These are phyloP conservation scores for Rhabdophis nuchalis DNA, from an alignment of 2,797 vertebrate genomes.

Conservation along the genomic window DNA sequence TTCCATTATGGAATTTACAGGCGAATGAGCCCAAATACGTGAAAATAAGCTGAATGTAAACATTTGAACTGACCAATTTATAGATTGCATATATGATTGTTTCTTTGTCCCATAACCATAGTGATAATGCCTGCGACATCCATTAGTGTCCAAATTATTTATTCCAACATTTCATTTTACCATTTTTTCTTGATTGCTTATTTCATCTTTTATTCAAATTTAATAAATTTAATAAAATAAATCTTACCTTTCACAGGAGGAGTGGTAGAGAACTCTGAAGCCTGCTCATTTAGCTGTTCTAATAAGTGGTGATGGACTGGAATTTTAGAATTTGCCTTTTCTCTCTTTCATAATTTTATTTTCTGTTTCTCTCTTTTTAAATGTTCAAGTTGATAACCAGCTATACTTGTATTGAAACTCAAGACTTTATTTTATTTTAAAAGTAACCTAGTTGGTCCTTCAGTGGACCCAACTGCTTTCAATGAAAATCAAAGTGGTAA, in stretches of 20 bases:
- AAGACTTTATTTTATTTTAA: background rate
- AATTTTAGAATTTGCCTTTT: background rate
- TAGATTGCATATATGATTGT: background rate
- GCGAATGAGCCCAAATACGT: slow-evolving; percentile 65
- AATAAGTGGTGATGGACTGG: background rate
- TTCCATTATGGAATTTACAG: slow-evolving; percentile 56
- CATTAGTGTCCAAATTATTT: background rate
- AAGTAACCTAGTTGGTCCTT: background rate
- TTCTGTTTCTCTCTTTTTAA: background rate
- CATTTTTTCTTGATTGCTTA: background rate
- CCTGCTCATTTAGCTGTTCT: background rate
- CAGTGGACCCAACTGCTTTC: background rate
- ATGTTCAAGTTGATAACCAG: background rate
- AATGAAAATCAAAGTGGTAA: background rate
- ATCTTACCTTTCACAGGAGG: background rate
- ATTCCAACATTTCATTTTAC: background rate
- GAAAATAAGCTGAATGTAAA: slow-evolving; percentile 44
- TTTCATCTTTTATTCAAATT: no score
- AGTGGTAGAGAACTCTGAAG: background rate
- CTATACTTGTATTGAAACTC: background rate
- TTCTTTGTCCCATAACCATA: background rate
- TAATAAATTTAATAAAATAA: no score
- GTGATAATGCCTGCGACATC: background rate
- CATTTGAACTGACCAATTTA: background rate
- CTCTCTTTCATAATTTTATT: background rate